Conservation (phyloP, 2,797 vertebrate species). For the Petrocephalus schoutedeni region DNA sequence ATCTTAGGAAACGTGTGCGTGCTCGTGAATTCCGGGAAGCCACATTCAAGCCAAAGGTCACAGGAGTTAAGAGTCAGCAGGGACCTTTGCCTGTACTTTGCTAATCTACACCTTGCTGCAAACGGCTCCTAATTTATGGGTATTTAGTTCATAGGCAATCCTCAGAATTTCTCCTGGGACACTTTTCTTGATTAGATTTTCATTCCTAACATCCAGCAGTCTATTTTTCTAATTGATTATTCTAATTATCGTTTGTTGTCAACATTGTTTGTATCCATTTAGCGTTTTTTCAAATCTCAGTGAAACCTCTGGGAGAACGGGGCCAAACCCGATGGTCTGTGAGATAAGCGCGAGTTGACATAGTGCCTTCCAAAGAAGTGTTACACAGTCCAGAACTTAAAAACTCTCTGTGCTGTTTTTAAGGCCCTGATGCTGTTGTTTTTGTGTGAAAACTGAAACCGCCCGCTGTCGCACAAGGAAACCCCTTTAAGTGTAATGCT, state of each 20-base stretch:
- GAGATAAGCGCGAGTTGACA: slow-evolving; percentile 52
- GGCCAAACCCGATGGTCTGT: slow-evolving; percentile 40
- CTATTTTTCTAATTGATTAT: not conserved
- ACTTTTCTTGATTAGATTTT: not conserved
- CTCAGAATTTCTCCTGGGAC: not conserved
- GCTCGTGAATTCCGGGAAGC: slow-evolving; percentile 44
- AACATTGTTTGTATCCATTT: slow-evolving; percentile 34
- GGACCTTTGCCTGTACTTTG: slow-evolving; percentile 49
- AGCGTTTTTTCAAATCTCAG: slow-evolving; percentile 42
- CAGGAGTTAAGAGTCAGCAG: slow-evolving; percentile 46
- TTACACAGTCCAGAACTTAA: slow-evolving; percentile 20
- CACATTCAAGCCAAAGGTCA: slow-evolving; percentile 43
- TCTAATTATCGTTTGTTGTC: not conserved
- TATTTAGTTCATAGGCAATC: not conserved
- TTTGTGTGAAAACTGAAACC: slow-evolving; percentile 8
- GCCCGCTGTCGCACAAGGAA: not conserved
- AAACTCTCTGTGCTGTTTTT: slow-evolving; percentile 11
- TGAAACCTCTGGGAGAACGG: slow-evolving; percentile 33
- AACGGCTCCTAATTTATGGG: slow-evolving; percentile 33
- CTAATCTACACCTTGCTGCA: slow-evolving; percentile 42
- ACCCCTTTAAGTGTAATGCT: not conserved
- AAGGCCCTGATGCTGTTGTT: not conserved
- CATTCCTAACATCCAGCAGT: not conserved
- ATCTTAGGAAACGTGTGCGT: slow-evolving; percentile 11
- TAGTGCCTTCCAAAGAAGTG: slow-evolving; percentile 31